A percentile compares a stretch with the other conserved stretches of the same genome.
Evolutionary conservation across 1,140 invertebrate genomes (phyloP).

Genomic region (Scaptomyza hsui): DNA sequence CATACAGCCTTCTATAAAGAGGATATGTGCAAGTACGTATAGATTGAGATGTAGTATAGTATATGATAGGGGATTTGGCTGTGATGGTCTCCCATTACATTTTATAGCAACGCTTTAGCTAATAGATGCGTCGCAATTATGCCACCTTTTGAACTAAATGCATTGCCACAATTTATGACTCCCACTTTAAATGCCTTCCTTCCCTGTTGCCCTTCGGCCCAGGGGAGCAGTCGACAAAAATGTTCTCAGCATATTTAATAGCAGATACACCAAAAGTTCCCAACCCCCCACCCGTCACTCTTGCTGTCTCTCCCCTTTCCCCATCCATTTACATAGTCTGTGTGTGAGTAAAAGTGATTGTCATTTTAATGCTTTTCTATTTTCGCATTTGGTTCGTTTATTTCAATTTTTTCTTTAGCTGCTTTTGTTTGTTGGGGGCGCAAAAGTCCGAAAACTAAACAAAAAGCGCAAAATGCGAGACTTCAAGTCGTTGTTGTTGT

Average conservation of each 20-base stretch:
- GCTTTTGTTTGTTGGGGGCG: conserved; percentile 27
- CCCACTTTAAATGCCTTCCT: neutral
- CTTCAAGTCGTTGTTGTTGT: conserved; percentile 27
- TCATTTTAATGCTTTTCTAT: conserved; percentile 83
- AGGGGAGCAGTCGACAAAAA: conserved; percentile 51
- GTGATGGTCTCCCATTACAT: conserved; percentile 34
- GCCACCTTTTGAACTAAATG: conserved; percentile 44
- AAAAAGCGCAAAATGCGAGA: conserved; percentile 70
- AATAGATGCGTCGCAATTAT: conserved; percentile 52
- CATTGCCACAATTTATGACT: conserved; percentile 29
- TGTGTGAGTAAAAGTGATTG: conserved; percentile 71
- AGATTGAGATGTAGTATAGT: neutral
- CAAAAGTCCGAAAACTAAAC: conserved; percentile 76
- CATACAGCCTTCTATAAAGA: conserved; percentile 1
- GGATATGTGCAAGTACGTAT: neutral
- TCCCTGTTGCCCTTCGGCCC: neutral
- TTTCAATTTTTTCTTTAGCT: conserved; percentile 55
- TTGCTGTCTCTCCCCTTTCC: conserved; percentile 17
- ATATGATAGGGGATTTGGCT: neutral
- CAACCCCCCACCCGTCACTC: conserved; percentile 3
- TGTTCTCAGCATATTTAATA: conserved; percentile 67
- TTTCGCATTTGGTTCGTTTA: conserved; percentile 73
- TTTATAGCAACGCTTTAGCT: conserved; percentile 46
- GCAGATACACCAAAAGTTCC: conserved; percentile 1
- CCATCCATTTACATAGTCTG: conserved; percentile 43